These are phyloP conservation scores for Electrophaes corylata DNA, from an alignment of 2,888 invertebrate species.

Conservation along the genomic window DNA sequence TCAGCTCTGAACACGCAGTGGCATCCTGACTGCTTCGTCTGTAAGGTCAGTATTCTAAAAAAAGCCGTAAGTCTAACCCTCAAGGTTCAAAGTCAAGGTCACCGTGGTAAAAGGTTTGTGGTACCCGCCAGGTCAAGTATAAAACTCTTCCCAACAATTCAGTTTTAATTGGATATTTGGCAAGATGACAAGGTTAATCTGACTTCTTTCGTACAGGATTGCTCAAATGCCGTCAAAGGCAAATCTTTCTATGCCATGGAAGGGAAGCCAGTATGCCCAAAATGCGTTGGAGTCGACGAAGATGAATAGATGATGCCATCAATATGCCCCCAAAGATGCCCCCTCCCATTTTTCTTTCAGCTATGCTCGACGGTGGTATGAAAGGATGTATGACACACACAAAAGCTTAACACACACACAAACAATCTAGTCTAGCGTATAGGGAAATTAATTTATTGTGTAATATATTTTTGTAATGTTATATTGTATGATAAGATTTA, in stretches of 20 bases:
- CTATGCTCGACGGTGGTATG: conserved; percentile 71
- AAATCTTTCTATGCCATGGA: conserved; percentile 99
- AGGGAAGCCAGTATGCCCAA: conserved; percentile 97
- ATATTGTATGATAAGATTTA: conserved; percentile 82
- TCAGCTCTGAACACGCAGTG: conserved; percentile 98
- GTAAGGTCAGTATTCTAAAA: conserved; percentile 92
- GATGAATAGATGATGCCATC: conserved; percentile 85
- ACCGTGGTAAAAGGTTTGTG: conserved; percentile 38
- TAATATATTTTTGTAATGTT: conserved; percentile 82
- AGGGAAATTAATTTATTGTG: conserved; percentile 69
- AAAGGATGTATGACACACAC: conserved; percentile 50
- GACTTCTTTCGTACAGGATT: conserved; percentile 88
- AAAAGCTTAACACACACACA: conserved; percentile 50
- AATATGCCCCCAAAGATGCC: conserved; percentile 74
- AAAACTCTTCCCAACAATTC: conserved; percentile 41
- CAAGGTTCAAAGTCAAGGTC: conserved; percentile 7
- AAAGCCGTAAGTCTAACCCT: conserved; percentile 4
- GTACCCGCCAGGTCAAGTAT: conserved; percentile 70
- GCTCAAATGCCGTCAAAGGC: conserved; percentile 95
- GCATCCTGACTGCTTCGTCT: conserved; percentile 99
- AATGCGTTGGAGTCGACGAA: conserved; percentile 96
- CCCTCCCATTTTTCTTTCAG: conserved; percentile 78
- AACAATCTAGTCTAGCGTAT: conserved; percentile 63
- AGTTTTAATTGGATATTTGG: conserved; percentile 42
- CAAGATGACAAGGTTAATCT: conserved; percentile 43